These are phyloP conservation scores for Cinara cedri DNA, from an alignment of 2,888 invertebrate species.

Conservation along the genomic window DNA sequence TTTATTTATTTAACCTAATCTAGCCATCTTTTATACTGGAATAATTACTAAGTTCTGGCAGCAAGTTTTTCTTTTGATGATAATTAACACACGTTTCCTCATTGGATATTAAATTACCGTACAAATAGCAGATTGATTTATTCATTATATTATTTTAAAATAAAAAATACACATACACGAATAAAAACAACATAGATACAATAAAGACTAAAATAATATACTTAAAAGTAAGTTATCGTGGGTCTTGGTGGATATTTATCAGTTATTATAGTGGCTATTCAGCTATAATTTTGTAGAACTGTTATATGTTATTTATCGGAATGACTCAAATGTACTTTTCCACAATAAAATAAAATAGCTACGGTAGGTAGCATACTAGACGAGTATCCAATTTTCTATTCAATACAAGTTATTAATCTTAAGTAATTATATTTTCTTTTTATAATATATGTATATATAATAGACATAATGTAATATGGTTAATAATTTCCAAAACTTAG, in stretches of 20 bases:
- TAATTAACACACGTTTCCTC: background rate
- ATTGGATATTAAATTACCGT: background rate
- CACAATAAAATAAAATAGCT: too few relatives aligned
- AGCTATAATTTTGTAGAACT: background rate
- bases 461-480: too few relatives aligned
- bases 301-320: too few relatives aligned
- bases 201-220: background rate
- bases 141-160: background rate
- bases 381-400: too few relatives aligned
- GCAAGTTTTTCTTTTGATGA: constrained; percentile 5
- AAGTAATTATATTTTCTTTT: too few relatives aligned
- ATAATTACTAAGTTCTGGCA: background rate
- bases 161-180: background rate
- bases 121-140: background rate
- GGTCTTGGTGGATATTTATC: background rate
- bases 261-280: background rate
- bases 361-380: too few relatives aligned
- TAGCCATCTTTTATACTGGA: background rate
- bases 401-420: too few relatives aligned
- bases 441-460: too few relatives aligned
- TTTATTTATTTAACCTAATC: too few relatives aligned
- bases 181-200: background rate
- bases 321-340: too few relatives aligned
- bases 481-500: too few relatives aligned
- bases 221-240: too few relatives aligned